A percentile compares a stretch with the other conserved stretches of the same genome.
Evolutionary conservation across 1,140 invertebrate species (phyloP).

Genomic region (Tribolium castaneum): DNA sequence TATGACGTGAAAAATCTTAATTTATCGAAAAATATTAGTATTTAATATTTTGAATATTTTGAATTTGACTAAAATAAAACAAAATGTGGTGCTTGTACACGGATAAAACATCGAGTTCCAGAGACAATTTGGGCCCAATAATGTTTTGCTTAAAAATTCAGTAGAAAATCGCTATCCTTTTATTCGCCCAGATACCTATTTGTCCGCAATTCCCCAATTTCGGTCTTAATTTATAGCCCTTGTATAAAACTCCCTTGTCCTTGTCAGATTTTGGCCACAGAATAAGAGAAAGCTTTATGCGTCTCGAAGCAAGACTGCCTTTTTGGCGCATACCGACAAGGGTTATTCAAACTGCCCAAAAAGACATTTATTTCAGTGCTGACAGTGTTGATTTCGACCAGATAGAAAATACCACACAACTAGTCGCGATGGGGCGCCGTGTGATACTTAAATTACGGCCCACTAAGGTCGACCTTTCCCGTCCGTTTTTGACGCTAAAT

Average conservation of each 20-base stretch:
- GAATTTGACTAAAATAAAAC: no score
- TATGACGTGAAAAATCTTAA: no score
- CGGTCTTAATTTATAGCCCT: neutral
- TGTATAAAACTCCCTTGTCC: neutral
- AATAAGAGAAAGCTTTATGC: neutral
- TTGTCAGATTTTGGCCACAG: neutral
- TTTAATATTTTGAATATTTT: no score
- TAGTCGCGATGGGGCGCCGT: constrained; percentile 46
- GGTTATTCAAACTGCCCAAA: constrained; percentile 41
- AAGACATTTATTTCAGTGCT: constrained; percentile 52
- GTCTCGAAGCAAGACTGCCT: neutral
- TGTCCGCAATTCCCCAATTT: neutral
- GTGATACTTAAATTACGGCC: constrained; percentile 42
- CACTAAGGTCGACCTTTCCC: constrained; percentile 28
- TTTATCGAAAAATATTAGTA: no score
- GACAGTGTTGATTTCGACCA: constrained; percentile 47
- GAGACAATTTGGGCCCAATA: no score
- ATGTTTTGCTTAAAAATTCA: no score
- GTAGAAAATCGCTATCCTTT: no score
- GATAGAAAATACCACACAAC: constrained; percentile 51
- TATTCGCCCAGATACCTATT: no score
- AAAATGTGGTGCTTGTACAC: no score
- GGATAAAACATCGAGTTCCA: no score
- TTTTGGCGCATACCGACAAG: constrained; percentile 48
- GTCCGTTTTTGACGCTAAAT: constrained; percentile 51